Evolutionary conservation across 2,888 invertebrate genomes (phyloP).

Genomic region (Sinodicranocentrus sp.): DNA sequence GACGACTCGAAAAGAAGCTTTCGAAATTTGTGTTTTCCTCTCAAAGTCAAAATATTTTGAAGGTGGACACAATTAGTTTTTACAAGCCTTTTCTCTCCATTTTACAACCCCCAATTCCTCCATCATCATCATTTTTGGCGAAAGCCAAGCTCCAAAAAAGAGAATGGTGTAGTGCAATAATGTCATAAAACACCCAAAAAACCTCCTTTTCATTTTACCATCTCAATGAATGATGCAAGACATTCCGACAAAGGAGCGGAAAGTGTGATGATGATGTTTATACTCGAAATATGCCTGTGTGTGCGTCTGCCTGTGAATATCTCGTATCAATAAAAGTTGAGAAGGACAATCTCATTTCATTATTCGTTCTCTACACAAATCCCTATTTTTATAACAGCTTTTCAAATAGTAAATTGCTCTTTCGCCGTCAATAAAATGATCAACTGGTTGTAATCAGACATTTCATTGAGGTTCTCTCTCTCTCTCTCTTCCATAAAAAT

Average conservation of each 20-base stretch:
- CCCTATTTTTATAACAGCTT: slow-evolving; percentile 15
- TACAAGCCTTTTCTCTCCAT: neutral
- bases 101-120: neutral
- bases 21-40: slow-evolving; percentile 31
- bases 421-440: slow-evolving; percentile 40
- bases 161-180: slow-evolving; percentile 25
- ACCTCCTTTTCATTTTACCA: slow-evolving; percentile 13
- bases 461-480: neutral
- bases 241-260: slow-evolving; percentile 34
- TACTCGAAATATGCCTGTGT: neutral
- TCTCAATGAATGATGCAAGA: neutral
- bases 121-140: slow-evolving; percentile 17
- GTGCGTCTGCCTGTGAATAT: neutral
- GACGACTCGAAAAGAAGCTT: neutral
- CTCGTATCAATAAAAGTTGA: neutral
- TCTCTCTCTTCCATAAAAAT: slow-evolving; percentile 25
- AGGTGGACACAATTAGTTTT: slow-evolving; percentile 25
- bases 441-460: slow-evolving; percentile 30
- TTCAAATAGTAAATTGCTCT: too few relatives aligned
- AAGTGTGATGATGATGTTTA: slow-evolving; percentile 7
- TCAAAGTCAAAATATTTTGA: slow-evolving; percentile 48
- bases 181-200: slow-evolving; percentile 36
- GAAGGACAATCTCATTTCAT: slow-evolving; percentile 30
- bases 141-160: slow-evolving; percentile 19
- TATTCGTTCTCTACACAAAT: slow-evolving; percentile 1